Conservation (phyloP, 2,888 invertebrate species). For the Pyralis farinalis region DNA sequence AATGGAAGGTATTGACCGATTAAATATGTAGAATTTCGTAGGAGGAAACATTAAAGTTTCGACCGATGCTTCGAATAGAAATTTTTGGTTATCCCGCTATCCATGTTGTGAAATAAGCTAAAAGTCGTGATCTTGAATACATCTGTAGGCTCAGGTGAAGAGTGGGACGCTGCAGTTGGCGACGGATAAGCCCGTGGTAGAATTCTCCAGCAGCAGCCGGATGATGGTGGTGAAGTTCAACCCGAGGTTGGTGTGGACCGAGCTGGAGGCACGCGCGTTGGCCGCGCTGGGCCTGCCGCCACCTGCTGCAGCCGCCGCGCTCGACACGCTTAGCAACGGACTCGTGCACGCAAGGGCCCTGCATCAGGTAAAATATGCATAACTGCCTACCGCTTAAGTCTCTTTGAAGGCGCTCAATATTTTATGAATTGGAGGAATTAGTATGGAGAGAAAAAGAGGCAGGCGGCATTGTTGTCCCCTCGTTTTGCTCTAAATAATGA, state of each 20-base stretch:
- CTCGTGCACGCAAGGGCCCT: constrained; percentile 92
- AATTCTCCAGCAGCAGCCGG: constrained; percentile 86
- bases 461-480: too few species aligned
- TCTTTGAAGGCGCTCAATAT: too few species aligned
- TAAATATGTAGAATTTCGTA: too few species aligned
- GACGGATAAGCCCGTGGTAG: constrained; percentile 87
- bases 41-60: too few species aligned
- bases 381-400: too few species aligned
- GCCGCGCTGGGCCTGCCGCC: constrained; percentile 91
- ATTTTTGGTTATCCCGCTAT: too few species aligned
- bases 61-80: too few species aligned
- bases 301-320: constrained; percentile 85
- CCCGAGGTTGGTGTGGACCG: constrained; percentile 89
- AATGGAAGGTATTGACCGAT: too few species aligned
- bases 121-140: not conserved
- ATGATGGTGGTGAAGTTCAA: constrained; percentile 96
- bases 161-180: constrained; percentile 55
- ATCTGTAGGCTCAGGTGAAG: constrained; percentile 56
- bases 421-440: too few species aligned
- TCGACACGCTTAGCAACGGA: constrained; percentile 88
- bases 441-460: too few species aligned
- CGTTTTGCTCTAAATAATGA: too few species aligned
- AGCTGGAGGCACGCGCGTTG: constrained; percentile 94
- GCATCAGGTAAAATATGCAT: constrained; percentile 85
- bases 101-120: too few species aligned